Evolutionary conservation across 2,888 invertebrate genomes (phyloP).

Genomic region (Noctuana brunneofusca): DNA sequence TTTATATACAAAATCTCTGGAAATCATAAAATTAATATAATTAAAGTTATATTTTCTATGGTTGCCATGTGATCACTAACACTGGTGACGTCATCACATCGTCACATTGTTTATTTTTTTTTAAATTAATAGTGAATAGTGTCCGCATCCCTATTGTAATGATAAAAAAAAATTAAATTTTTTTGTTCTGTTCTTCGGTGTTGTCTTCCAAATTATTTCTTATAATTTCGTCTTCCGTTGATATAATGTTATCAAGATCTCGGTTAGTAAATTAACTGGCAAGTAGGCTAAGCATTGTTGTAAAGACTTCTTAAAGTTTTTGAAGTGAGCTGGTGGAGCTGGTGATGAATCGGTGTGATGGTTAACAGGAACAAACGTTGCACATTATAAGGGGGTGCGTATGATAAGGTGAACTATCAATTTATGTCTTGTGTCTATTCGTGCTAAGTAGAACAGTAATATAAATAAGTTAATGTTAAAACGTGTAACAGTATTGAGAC

Average conservation of each 20-base stretch:
- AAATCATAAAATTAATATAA: too few relatives aligned
- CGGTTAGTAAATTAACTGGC: slow-evolving; percentile 40
- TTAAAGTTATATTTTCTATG: too few relatives aligned
- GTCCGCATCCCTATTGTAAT: too few relatives aligned
- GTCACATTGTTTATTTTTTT: too few relatives aligned
- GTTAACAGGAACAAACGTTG: slow-evolving; percentile 62
- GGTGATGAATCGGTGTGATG: slow-evolving; percentile 22
- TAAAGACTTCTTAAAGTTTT: slow-evolving; percentile 20
- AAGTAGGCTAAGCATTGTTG: slow-evolving; percentile 27
- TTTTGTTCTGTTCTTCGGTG: slow-evolving; percentile 44
- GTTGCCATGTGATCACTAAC: too few relatives aligned
- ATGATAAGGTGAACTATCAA: slow-evolving; percentile 73
- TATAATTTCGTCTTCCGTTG: slow-evolving; percentile 54
- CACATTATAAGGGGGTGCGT: slow-evolving; percentile 64
- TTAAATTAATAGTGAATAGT: too few relatives aligned
- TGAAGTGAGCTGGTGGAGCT: slow-evolving; percentile 33
- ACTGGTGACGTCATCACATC: too few relatives aligned
- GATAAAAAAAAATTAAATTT: too few relatives aligned
- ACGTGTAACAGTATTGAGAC: slow-evolving; percentile 66
- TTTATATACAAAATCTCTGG: too few relatives aligned
- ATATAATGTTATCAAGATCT: slow-evolving; percentile 42
- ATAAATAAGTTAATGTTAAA: slow-evolving; percentile 46
- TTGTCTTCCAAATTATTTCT: slow-evolving; percentile 62
- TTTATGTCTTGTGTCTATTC: slow-evolving; percentile 71
- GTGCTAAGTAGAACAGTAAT: slow-evolving; percentile 48